Evolutionary conservation across 2,113 vertebrate genomes (phyloP).

Genomic region (Festucalex cinctus): DNA sequence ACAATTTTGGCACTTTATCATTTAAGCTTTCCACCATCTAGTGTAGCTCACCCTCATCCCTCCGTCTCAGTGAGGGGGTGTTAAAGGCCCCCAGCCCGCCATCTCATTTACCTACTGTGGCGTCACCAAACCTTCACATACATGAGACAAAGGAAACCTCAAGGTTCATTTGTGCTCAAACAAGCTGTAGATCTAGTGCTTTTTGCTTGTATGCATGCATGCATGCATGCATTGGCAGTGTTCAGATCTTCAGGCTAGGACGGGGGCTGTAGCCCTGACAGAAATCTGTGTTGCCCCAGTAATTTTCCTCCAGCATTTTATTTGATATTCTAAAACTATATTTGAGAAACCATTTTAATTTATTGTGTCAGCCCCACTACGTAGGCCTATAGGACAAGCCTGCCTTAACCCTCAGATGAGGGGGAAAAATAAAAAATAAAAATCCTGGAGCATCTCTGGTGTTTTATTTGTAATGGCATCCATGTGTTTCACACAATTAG

Average conservation of each 20-base stretch:
- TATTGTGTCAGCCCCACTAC: too few relatives aligned
- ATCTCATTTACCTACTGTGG: slow-evolving; percentile 60
- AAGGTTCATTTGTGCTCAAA: slow-evolving; percentile 20
- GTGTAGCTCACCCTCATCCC: slow-evolving; percentile 22
- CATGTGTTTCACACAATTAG: too few relatives aligned
- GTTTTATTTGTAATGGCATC: too few relatives aligned
- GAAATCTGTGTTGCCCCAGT: background rate
- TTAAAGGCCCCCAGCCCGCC: slow-evolving; percentile 52
- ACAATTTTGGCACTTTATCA: slow-evolving; percentile 81
- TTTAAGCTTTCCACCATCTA: slow-evolving; percentile 58
- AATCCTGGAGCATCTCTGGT: too few relatives aligned
- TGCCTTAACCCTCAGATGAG: too few relatives aligned
- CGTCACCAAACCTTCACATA: slow-evolving; percentile 22
- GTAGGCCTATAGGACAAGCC: too few relatives aligned
- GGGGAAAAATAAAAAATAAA: too few relatives aligned
- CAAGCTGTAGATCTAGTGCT: background rate
- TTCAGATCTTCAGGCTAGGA: too few relatives aligned
- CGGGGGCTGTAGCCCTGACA: background rate
- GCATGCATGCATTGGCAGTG: background rate
- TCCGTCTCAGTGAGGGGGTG: slow-evolving; percentile 33
- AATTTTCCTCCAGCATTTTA: background rate
- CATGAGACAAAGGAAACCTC: background rate
- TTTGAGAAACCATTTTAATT: too few relatives aligned
- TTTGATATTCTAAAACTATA: too few relatives aligned
- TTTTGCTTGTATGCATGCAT: background rate